Conservation (phyloP, 2,797 vertebrate species). For the Ctenopoma kingsleyae region DNA sequence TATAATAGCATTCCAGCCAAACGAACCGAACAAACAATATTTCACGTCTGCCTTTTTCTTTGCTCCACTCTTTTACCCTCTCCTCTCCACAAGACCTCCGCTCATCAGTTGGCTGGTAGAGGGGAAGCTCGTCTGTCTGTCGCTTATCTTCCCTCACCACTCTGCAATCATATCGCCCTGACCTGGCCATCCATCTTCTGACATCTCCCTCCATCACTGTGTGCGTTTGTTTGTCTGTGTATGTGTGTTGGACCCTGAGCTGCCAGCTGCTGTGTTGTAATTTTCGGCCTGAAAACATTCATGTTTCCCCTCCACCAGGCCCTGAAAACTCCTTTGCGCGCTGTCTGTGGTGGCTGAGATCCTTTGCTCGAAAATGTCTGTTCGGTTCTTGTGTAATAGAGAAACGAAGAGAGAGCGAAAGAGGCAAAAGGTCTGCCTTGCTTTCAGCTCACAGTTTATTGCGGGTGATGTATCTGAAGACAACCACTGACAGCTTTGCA, state of each 20-base stretch:
- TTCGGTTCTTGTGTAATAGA: slow-evolving; percentile 49
- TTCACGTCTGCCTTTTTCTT: slow-evolving; percentile 22
- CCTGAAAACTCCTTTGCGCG: slow-evolving; percentile 21
- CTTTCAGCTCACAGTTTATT: slow-evolving; percentile 62
- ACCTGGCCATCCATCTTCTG: slow-evolving; percentile 78
- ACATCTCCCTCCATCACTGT: slow-evolving; percentile 40
- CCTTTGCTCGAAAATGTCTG: slow-evolving; percentile 34
- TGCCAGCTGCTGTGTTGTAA: slow-evolving; percentile 23
- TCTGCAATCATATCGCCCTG: slow-evolving; percentile 72
- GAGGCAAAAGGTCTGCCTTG: slow-evolving; percentile 42
- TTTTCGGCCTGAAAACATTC: slow-evolving; percentile 23
- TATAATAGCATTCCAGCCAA: background rate
- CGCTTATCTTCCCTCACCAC: slow-evolving; percentile 76
- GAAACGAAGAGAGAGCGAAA: slow-evolving; percentile 32
- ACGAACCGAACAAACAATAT: slow-evolving; percentile 28
- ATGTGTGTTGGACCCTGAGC: slow-evolving; percentile 55
- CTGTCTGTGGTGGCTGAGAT: slow-evolving; percentile 16
- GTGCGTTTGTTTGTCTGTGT: slow-evolving; percentile 41
- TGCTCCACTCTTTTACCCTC: slow-evolving; percentile 42
- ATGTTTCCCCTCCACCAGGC: slow-evolving; percentile 36
- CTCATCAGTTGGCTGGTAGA: slow-evolving; percentile 49
- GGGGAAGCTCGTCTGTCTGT: slow-evolving; percentile 63
- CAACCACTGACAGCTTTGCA: slow-evolving; percentile 67
- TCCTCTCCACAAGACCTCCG: slow-evolving; percentile 25
- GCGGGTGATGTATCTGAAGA: slow-evolving; percentile 67